phyloP scores from a whole-genome alignment of 2,113 vertebrate genomes.

The Phalacrocorax brasilianus region DNA sequence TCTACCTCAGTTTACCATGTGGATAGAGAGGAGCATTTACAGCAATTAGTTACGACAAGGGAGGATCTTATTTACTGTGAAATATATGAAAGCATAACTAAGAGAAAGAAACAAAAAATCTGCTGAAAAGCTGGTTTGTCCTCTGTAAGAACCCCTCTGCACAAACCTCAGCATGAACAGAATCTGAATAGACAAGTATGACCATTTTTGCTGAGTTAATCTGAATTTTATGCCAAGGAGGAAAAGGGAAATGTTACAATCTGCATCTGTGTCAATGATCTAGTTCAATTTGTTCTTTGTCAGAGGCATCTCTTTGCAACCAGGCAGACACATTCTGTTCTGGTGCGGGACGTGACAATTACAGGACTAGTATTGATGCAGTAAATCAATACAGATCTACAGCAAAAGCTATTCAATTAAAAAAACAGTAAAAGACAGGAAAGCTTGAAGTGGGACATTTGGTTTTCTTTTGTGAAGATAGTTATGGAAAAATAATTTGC shows the following conservation, averaged over 20 bases:
- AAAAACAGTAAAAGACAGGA: background rate
- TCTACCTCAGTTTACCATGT: background rate
- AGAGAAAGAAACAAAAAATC: background rate
- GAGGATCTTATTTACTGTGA: background rate
- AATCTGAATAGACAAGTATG: background rate
- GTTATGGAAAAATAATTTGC: conserved; percentile 11
- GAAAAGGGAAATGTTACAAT: background rate
- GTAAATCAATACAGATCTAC: background rate
- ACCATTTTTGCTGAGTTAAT: background rate
- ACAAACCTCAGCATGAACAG: background rate
- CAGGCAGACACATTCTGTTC: background rate
- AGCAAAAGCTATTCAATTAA: background rate
- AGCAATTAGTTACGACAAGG: rapidly evolving
- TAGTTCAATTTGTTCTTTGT: background rate
- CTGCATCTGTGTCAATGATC: background rate
- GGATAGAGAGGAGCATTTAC: background rate
- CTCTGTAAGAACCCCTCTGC: background rate
- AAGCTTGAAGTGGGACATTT: background rate
- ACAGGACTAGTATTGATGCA: background rate
- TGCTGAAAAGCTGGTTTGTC: background rate
- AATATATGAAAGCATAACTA: background rate
- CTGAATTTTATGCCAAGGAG: background rate
- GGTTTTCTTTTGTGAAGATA: background rate
- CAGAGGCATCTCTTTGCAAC: background rate
- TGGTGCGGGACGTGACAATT: background rate